Base-by-base conservation (phyloP, 2,113 vertebrate species). In the Gopherus flavomarginatus region DNA sequence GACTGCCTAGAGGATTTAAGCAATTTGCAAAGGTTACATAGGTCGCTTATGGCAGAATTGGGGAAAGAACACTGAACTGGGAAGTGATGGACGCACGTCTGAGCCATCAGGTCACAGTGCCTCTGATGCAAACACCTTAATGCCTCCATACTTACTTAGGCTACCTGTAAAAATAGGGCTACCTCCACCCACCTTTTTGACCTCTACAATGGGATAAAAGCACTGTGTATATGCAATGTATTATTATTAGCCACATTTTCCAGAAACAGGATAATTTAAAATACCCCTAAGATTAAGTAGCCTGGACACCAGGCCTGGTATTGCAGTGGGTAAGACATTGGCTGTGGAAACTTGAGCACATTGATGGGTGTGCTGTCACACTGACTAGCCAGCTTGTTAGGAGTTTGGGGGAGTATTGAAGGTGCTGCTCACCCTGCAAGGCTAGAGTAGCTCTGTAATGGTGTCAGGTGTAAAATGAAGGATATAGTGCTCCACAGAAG, bases 231-330 rank as follows among this genome's bases (percentile, higher is more conserved):
- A 11, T 62, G 29, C 59, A 62, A 38, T 75, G 69, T 72, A 72
- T 72, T 77, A 92, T 88, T 90, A 90, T 93, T 92, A 92, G 95
- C 19, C 49, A 26, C 85, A 57, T 90, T 96, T 93, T 93, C 92
- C 82, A 0, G 87, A 54, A 22, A 88, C 92, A 69, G 92, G 87
- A 75, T 96, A 96, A 93, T 78, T 0, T 31, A 31, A 62, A 59
- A 53, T 92, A 89, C 77, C 91, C 87, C 65, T 38, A 57, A 86
- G 92, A 90, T 85, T 72, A 91, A 88, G 78, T 80, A 88, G 92
- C 87, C 0, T 0, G 87, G 42, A 42, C 0, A 2, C 47, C 56
- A 47, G 81, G 78, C 22, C 81, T 92, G 89, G 92, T 93, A 93
- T 0, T 21, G 21, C 69, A 75, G n/a, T n/a, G 38, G 17, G 26